phyloP scores from a whole-genome alignment of 2,113 vertebrate genomes.

The Callipepla squamata region DNA sequence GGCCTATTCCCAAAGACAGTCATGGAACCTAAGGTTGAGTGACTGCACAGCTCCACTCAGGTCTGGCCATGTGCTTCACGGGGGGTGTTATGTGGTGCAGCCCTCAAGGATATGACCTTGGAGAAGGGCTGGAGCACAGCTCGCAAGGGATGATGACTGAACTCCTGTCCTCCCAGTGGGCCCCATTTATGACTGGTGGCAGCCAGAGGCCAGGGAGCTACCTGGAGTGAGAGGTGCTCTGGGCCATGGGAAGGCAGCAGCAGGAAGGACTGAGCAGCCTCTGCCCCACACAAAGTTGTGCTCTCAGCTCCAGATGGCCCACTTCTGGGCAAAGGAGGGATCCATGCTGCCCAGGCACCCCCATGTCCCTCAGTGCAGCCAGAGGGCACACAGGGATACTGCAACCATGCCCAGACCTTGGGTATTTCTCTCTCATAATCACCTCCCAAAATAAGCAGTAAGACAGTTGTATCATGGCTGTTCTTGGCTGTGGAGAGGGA shows the following conservation, averaged over 20 bases:
- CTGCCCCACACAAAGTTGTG: background rate
- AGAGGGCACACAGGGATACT: background rate
- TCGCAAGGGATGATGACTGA: background rate
- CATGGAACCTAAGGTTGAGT: background rate
- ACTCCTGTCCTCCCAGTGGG: background rate
- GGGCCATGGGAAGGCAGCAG: background rate
- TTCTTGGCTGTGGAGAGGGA: background rate
- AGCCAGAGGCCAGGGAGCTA: background rate
- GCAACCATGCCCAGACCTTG: background rate
- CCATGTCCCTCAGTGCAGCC: background rate
- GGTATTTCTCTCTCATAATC: background rate
- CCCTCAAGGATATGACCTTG: background rate
- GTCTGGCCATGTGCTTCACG: background rate
- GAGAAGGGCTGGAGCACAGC: background rate
- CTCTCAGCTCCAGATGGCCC: background rate
- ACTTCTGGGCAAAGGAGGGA: background rate
- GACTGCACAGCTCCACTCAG: background rate
- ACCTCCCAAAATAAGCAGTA: background rate
- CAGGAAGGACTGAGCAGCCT: background rate
- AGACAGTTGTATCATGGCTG: background rate
- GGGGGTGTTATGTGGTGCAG: rapidly evolving
- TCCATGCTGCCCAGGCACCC: background rate
- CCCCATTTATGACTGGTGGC: background rate
- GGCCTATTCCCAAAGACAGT: background rate
- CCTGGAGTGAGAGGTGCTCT: background rate